phyloP scores from a whole-genome alignment of 2,888 invertebrate species.

The Helobdella robusta region DNA sequence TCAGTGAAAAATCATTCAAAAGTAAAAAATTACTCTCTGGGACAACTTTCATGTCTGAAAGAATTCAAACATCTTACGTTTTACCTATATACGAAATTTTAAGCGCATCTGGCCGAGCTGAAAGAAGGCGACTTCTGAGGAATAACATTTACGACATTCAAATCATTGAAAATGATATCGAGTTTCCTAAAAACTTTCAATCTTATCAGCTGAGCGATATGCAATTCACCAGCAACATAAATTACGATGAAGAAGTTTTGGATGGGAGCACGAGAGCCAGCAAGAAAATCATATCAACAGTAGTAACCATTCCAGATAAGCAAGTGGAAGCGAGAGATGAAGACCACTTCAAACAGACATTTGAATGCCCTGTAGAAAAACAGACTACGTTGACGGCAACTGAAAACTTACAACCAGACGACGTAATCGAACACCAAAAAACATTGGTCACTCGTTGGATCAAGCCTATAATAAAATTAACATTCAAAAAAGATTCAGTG shows the following conservation, averaged over 20 bases:
- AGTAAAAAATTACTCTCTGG: not conserved
- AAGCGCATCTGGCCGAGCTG: not conserved
- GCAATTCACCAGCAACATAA: not conserved
- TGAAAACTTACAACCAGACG: not conserved
- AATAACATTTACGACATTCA: not conserved
- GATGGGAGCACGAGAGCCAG: not conserved
- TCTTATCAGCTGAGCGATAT: not conserved
- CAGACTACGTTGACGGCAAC: not conserved
- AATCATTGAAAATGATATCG: conserved; percentile 15
- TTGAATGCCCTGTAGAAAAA: conserved; percentile 3
- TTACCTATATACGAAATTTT: conserved; percentile 5
- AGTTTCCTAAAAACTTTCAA: not conserved
- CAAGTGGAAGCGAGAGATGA: not conserved
- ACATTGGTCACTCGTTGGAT: conserved; percentile 18
- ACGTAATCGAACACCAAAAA: conserved; percentile 17
- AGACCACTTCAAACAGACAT: too few species aligned
- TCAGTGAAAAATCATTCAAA: not conserved
- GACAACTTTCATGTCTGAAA: not conserved
- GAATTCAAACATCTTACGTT: not conserved
- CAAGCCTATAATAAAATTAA: conserved; percentile 21
- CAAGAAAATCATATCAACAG: conserved; percentile 1
- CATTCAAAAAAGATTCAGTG: conserved; percentile 12
- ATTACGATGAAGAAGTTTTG: not conserved
- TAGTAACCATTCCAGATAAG: not conserved
- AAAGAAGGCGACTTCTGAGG: conserved; percentile 4